Percentiles rank a stretch among this genome's conserved stretches.
phyloP scores from a whole-genome alignment of 2,113 vertebrate genomes.

The Callipepla squamata region DNA sequence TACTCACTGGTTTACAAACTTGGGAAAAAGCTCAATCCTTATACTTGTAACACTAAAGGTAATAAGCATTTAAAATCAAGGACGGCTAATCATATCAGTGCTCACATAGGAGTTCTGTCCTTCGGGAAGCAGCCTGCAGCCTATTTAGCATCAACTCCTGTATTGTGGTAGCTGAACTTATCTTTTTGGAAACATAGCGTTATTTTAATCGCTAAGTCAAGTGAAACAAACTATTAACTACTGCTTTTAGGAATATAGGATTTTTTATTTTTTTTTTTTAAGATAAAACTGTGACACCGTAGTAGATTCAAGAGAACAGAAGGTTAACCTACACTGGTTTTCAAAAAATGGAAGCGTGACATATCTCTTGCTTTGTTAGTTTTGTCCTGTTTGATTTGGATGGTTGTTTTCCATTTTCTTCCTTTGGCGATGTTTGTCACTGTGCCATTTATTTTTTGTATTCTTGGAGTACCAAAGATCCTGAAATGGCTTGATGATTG shows the following conservation, averaged over 20 bases:
- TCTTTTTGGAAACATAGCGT: conserved; percentile 49
- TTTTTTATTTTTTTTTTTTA: conserved; percentile 55
- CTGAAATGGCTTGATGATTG: conserved; percentile 75
- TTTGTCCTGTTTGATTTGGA: conserved; percentile 48
- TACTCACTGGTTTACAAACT: conserved; percentile 53
- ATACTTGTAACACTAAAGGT: conserved; percentile 59
- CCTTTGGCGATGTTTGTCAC: conserved; percentile 52
- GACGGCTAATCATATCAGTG: conserved; percentile 53
- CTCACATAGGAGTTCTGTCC: conserved; percentile 52
- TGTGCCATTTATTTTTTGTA: conserved; percentile 75
- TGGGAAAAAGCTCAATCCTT: conserved; percentile 24
- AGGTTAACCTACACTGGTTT: conserved; percentile 65
- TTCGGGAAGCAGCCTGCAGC: conserved; percentile 54
- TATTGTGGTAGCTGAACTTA: conserved; percentile 42
- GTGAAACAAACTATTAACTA: conserved; percentile 67
- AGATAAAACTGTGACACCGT: conserved; percentile 65
- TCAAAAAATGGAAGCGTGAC: conserved; percentile 23
- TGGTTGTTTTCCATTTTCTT: conserved; percentile 33
- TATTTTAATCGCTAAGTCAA: conserved; percentile 73
- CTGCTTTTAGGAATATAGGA: conserved; percentile 68
- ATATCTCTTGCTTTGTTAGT: conserved; percentile 45
- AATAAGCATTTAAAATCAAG: conserved; percentile 53
- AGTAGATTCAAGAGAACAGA: conserved; percentile 48
- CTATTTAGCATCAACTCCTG: conserved; percentile 63
- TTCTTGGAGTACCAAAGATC: conserved; percentile 82